phyloP scores from a whole-genome alignment of 2,113 vertebrate species.

The Macrotis lagotis region DNA sequence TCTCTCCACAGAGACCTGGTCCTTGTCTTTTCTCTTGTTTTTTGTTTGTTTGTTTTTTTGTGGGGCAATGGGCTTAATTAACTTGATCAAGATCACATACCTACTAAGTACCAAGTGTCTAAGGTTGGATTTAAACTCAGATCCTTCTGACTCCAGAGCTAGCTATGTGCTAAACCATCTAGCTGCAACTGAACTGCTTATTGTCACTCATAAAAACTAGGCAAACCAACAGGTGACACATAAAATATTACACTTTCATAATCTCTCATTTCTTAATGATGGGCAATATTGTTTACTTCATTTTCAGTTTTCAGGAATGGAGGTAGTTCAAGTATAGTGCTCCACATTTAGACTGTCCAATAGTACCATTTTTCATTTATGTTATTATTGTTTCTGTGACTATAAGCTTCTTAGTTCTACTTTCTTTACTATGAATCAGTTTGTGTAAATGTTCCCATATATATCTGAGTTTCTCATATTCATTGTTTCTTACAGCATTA shows the following conservation, averaged over 20 bases:
- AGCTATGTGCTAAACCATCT: too few relatives aligned
- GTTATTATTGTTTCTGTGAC: background rate
- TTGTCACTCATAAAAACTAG: background rate
- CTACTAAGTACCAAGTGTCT: too few relatives aligned
- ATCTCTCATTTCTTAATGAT: background rate
- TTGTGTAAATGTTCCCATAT: background rate
- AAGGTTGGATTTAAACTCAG: too few relatives aligned
- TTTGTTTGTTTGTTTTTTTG: too few relatives aligned
- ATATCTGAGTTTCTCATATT: background rate
- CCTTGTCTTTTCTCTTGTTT: too few relatives aligned
- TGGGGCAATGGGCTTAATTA: too few relatives aligned
- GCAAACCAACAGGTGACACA: background rate
- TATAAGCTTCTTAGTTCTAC: background rate
- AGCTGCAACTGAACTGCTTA: too few relatives aligned
- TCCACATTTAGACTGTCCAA: background rate
- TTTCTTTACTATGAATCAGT: background rate
- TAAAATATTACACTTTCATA: background rate
- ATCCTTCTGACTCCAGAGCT: too few relatives aligned
- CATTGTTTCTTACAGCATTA: background rate
- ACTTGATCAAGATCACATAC: too few relatives aligned
- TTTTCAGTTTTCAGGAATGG: background rate
- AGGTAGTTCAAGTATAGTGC: background rate
- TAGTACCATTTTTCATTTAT: background rate
- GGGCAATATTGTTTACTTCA: too few relatives aligned
- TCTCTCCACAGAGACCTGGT: background rate